phyloP scores from a whole-genome alignment of 2,797 vertebrate genomes.

The Tinamus major region DNA sequence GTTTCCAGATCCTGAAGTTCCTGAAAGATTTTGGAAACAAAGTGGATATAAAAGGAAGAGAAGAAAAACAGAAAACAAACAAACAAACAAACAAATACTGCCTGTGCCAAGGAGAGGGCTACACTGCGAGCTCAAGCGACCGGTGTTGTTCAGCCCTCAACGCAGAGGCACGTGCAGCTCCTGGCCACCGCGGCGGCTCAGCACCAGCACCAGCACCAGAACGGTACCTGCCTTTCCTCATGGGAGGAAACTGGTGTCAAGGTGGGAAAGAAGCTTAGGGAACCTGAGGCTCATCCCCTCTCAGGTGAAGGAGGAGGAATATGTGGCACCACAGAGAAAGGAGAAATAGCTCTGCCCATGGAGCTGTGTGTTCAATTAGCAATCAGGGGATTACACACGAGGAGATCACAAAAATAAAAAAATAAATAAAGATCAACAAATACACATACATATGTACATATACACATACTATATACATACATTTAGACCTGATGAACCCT shows the following conservation, averaged over 20 bases:
- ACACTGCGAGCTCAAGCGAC: background rate
- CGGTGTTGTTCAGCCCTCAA: background rate
- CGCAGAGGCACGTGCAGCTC: background rate
- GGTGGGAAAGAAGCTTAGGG: background rate
- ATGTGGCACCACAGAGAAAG: background rate
- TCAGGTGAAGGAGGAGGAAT: background rate
- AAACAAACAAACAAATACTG: background rate
- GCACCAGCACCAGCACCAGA: background rate
- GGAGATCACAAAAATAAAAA: background rate
- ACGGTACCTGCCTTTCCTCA: background rate
- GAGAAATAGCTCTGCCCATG: background rate
- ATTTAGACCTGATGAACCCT: background rate
- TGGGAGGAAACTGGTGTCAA: background rate
- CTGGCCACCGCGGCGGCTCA: background rate
- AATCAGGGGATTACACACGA: background rate
- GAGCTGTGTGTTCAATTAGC: background rate
- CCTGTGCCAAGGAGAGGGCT: background rate
- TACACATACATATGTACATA: background rate
- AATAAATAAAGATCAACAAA: background rate
- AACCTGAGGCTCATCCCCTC: background rate
- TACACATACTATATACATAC: background rate
- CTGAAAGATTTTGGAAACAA: constrained; percentile 4
- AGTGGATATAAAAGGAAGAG: background rate
- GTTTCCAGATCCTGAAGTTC: background rate
- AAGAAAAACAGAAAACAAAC: background rate